Percentiles rank a stretch among this genome's conserved stretches.
Conservation (phyloP, 2,113 vertebrate species). For the Smithornis capensis region DNA sequence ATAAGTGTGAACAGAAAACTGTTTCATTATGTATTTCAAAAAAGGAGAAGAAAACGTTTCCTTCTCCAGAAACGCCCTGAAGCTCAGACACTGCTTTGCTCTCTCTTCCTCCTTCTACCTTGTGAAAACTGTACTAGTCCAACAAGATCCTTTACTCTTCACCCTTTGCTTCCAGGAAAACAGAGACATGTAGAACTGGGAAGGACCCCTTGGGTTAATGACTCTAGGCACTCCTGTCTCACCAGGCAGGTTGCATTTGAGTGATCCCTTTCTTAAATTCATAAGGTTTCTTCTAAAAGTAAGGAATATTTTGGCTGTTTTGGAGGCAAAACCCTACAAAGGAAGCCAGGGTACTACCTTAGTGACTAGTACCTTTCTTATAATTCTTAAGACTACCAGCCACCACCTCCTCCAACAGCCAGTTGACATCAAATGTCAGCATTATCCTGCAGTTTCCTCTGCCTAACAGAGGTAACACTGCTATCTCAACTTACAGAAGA, state of each 20-base stretch:
- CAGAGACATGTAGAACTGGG: neutral
- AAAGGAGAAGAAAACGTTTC: neutral
- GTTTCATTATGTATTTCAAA: neutral
- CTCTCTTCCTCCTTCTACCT: neutral
- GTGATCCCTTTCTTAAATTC: neutral
- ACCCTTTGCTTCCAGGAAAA: neutral
- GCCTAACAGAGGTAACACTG: neutral
- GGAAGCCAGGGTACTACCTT: neutral
- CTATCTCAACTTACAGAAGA: neutral
- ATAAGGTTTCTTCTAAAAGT: neutral
- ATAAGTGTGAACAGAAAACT: neutral
- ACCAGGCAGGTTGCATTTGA: neutral
- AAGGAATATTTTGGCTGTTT: neutral
- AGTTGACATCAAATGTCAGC: neutral
- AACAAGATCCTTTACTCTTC: neutral
- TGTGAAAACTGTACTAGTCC: constrained; percentile 2
- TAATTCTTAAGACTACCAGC: neutral
- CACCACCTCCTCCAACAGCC: neutral
- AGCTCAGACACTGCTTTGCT: neutral
- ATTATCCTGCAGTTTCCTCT: neutral
- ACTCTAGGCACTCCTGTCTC: neutral
- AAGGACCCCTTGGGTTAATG: neutral
- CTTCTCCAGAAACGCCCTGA: neutral
- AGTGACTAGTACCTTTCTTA: neutral
- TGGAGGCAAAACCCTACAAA: neutral